Evolutionary conservation across 2,113 vertebrate species (phyloP), one percentile per base, ranked within the genome.

Genomic region (Copsychus sechellarum): DNA sequence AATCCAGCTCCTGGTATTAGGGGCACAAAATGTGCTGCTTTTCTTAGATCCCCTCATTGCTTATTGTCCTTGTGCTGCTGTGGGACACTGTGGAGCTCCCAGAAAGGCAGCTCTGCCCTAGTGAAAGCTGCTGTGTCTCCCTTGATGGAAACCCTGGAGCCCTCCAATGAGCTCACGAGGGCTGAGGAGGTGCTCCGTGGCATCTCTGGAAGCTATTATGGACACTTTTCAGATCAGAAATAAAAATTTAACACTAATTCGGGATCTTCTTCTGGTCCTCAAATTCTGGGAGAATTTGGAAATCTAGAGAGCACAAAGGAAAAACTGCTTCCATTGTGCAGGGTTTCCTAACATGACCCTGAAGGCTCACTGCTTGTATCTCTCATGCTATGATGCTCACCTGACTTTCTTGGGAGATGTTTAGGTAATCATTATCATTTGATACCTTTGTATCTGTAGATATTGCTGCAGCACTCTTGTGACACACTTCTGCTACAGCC

Each of bases 161-260:
- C 24, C 24, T 33, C 51, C n/a, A 23, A 62, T 34, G 38, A 25
- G n/a, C 36, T 61, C 31, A 23, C 0, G 0, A 24, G 42, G 38
- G 12, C 42, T 58, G 56, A 74, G 34, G 34, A 50, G 7, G 14
- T 64, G 42, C 19, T 56, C 33, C 29, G 26, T 81, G 45, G 19
- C 48, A 47, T 65, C 40, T 70, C 71, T 34, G 31, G 31, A 61
- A 80, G 71, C 11, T 76, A 33, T n/a, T 69, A 33, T 2, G 5
- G 29, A 34, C 34, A 29, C 40, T 56, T 69, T 71, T 61, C 48
- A 62, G 15, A 47, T 15, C n/a, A 86, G 76, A 57, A 71, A 11
- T 14, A 25, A 38, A 47, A 71, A 73, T 73, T 48, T 38, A 19
- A 79, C 56, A 65, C 11, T 72, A 72, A 84, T 54, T 64, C 12